Conservation (phyloP, 2,888 invertebrate genomes). For the Nemurella pictetii region DNA sequence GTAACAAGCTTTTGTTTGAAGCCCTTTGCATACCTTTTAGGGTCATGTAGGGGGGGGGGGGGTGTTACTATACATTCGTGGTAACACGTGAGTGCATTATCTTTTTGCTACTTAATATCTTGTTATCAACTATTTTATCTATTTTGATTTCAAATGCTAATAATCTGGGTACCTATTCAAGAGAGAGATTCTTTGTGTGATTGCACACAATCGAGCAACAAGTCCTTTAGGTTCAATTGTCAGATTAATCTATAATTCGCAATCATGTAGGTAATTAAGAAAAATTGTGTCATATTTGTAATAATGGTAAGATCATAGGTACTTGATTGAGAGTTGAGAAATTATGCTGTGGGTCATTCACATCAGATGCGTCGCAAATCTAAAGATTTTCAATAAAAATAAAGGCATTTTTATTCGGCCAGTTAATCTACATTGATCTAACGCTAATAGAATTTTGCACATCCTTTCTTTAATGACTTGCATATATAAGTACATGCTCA, state of each 20-base stretch:
- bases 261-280: not conserved
- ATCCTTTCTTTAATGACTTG: not conserved
- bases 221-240: not conserved
- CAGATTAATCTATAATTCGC: not conserved
- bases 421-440: too few species aligned
- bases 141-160: not conserved
- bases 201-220: not conserved
- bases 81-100: too few species aligned
- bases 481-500: not conserved
- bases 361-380: not conserved
- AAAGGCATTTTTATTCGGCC: too few species aligned
- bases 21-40: too few species aligned
- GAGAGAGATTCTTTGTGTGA: not conserved
- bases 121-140: not conserved
- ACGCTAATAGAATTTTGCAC: not conserved
- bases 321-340: not conserved
- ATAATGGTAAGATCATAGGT: not conserved
- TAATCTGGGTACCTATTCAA: not conserved
- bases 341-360: not conserved
- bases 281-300: not conserved
- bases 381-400: too few species aligned
- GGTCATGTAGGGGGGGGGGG: too few species aligned
- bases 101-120: not conserved
- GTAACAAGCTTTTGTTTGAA: too few species aligned
- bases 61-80: too few species aligned